phyloP scores from a whole-genome alignment of 2,113 vertebrate species.

The Calidris pugnax region DNA sequence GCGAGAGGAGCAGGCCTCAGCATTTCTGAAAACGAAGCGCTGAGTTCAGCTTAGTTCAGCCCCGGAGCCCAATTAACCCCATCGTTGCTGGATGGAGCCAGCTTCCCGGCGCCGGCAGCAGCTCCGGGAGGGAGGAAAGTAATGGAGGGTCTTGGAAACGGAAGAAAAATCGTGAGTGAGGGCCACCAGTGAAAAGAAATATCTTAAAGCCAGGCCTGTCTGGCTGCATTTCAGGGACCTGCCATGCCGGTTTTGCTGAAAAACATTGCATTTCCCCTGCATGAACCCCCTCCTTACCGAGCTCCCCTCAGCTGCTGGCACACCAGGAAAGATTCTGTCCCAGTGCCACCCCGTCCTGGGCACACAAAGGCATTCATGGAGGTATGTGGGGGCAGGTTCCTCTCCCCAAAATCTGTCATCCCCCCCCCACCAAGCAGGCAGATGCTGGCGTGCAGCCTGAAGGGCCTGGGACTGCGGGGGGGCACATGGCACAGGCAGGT shows the following conservation, averaged over 20 bases:
- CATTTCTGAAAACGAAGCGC: conserved; percentile 16
- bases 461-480: not conserved
- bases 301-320: not conserved
- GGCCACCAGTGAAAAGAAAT: fast-evolving
- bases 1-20: conserved; percentile 5
- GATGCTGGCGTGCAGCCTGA: not conserved
- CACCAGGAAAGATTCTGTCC: not conserved
- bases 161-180: not conserved
- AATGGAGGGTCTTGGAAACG: not conserved
- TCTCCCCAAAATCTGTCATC: not conserved
- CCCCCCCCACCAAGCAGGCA: not conserved
- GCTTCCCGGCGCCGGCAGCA: fast-evolving
- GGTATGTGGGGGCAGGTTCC: fast-evolving
- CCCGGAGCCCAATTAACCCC: not conserved
- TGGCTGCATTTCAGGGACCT: not conserved
- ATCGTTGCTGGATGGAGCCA: not conserved
- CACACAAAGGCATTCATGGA: not conserved
- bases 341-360: not conserved
- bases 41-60: conserved; percentile 54
- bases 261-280: not conserved
- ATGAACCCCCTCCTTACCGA: not conserved
- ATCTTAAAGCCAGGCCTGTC: not conserved
- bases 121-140: not conserved
- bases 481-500: fast-evolving
- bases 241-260: not conserved